phyloP scores from a whole-genome alignment of 1,140 invertebrate genomes.

The Prorops nasuta region DNA sequence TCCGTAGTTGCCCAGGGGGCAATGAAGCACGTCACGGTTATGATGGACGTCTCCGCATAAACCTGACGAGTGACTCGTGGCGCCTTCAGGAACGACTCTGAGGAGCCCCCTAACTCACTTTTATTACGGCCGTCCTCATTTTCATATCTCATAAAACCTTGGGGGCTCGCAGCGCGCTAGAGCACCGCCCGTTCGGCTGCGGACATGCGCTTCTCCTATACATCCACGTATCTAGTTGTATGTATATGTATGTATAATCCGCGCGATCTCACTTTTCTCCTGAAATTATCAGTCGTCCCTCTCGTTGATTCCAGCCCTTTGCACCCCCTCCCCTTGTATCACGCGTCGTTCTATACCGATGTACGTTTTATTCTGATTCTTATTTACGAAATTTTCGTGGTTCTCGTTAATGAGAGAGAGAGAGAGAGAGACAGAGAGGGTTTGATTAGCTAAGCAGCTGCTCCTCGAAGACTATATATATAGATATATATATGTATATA shows the following conservation, averaged over 20 bases:
- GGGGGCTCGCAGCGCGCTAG: slow-evolving; percentile 37
- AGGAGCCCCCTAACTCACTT: slow-evolving; percentile 74
- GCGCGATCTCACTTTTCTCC: slow-evolving; percentile 31
- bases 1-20: slow-evolving; percentile 41
- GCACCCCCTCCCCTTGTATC: no score
- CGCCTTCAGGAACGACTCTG: slow-evolving; percentile 73
- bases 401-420: no score
- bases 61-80: slow-evolving; percentile 60
- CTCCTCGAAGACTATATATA: no score
- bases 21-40: slow-evolving; percentile 56
- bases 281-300: slow-evolving; percentile 27
- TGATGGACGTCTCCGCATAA: slow-evolving; percentile 61
- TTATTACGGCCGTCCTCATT: slow-evolving; percentile 78
- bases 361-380: no score
- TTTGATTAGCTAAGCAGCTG: no score
- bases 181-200: slow-evolving; percentile 7
- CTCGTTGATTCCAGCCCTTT: no score
- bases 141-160: slow-evolving; percentile 71
- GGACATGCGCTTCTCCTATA: slow-evolving; percentile 32
- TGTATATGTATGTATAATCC: slow-evolving; percentile 38
- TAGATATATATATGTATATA: no score
- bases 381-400: no score
- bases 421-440: no score
- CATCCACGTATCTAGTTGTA: no score
- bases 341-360: no score